phyloP scores from a whole-genome alignment of 2,113 vertebrate species.

The Steatornis caripensis region DNA sequence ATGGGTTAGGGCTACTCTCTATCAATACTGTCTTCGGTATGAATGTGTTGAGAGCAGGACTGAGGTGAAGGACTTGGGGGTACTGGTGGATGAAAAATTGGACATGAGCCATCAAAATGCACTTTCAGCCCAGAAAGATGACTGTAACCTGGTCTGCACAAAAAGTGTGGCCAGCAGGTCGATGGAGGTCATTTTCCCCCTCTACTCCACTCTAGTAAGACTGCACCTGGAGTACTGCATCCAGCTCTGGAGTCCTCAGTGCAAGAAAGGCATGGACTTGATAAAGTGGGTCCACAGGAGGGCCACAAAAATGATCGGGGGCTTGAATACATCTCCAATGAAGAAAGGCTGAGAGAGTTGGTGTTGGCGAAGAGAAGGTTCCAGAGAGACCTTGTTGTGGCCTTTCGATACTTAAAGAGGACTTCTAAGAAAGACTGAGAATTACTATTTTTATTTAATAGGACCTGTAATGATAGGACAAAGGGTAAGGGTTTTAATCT shows the following conservation, averaged over 20 bases:
- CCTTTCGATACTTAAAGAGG: too few species aligned
- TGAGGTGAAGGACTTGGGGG: rapidly evolving
- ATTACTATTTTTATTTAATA: too few species aligned
- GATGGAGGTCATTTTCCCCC: neutral
- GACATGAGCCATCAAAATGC: neutral
- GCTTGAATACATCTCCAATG: too few species aligned
- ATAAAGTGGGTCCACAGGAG: too few species aligned
- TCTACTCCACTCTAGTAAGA: neutral
- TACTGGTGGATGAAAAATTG: neutral
- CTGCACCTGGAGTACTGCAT: neutral
- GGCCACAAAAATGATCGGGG: too few species aligned
- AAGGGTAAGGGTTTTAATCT: neutral
- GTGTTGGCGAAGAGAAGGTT: too few species aligned
- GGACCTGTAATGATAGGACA: too few species aligned
- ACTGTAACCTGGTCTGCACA: neutral
- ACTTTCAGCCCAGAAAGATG: neutral
- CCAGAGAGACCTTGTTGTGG: too few species aligned
- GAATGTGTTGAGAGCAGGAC: neutral
- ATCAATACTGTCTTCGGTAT: neutral
- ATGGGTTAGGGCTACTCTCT: neutral
- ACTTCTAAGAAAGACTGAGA: too few species aligned
- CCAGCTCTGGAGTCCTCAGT: neutral
- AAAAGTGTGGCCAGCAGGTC: neutral
- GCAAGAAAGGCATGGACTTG: too few species aligned
- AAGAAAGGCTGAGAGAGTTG: too few species aligned